phyloP scores from a whole-genome alignment of 2,797 vertebrate species.

The Tragelaphus eurycerus region DNA sequence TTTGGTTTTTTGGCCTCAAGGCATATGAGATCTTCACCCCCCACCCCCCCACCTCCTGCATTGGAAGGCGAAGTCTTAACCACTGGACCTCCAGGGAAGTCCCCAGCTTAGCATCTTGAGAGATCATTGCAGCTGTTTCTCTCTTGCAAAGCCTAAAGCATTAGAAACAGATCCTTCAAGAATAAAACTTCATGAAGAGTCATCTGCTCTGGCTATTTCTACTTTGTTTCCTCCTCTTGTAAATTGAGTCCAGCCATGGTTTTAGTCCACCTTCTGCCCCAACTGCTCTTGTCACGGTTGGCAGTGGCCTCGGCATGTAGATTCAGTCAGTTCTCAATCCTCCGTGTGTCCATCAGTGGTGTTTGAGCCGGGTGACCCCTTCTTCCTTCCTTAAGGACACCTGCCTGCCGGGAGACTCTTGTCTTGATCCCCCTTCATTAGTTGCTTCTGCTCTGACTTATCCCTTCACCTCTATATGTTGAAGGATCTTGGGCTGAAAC shows the following conservation, averaged over 20 bases:
- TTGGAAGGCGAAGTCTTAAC: neutral
- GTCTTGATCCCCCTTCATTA: neutral
- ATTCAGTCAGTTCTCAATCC: neutral
- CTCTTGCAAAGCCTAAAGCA: neutral
- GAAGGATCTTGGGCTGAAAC: neutral
- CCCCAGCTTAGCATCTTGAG: neutral
- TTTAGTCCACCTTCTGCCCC: neutral
- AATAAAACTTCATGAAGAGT: neutral
- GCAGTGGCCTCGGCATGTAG: no score
- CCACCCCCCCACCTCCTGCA: neutral
- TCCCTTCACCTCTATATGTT: neutral
- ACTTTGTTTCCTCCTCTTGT: neutral
- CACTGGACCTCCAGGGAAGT: neutral
- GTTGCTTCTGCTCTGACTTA: neutral
- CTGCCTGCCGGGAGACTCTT: neutral
- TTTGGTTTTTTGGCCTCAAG: neutral
- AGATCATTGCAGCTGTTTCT: neutral
- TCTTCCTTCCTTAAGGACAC: neutral
- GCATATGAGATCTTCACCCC: neutral
- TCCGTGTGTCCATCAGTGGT: fast-evolving
- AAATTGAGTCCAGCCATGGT: neutral
- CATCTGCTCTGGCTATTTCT: neutral
- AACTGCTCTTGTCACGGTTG: neutral
- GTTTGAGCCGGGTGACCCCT: no score
- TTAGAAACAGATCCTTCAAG: neutral